Evolutionary conservation across 2,797 vertebrate genomes (phyloP).

Genomic region (Hippocampus kuda): DNA sequence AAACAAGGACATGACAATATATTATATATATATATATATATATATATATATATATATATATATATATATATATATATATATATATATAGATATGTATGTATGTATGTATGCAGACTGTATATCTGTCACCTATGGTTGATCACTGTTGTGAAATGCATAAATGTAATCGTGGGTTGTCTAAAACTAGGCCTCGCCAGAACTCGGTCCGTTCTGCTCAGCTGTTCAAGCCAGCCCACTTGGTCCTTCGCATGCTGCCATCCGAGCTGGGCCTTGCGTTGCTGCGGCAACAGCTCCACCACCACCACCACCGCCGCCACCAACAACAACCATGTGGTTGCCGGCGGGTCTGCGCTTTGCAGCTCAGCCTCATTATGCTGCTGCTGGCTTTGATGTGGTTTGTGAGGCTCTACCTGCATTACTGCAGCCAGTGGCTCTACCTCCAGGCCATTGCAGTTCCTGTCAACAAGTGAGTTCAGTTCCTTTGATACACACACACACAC

Average conservation of each 20-base stretch:
- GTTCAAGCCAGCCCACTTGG: conserved; percentile 54
- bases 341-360: conserved; percentile 54
- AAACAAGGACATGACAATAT: no score
- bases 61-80: no score
- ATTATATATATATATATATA: no score
- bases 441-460: conserved; percentile 77
- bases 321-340: conserved; percentile 42
- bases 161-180: background rate
- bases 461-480: conserved; percentile 80
- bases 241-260: conserved; percentile 58
- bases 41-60: no score
- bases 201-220: conserved; percentile 26
- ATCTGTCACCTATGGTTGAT: background rate
- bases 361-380: conserved; percentile 71
- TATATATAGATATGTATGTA: no score
- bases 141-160: background rate
- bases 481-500: conserved; percentile 54
- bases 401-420: conserved; percentile 89
- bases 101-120: no score
- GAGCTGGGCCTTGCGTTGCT: conserved; percentile 66
- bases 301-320: background rate
- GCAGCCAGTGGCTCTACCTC: conserved; percentile 91
- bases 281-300: conserved; percentile 36
- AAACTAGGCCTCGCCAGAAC: conserved; percentile 30
- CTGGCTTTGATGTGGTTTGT: conserved; percentile 81